These are phyloP conservation scores for Propithecus coquereli DNA, from an alignment of 2,113 vertebrate genomes.

Conservation along the genomic window DNA sequence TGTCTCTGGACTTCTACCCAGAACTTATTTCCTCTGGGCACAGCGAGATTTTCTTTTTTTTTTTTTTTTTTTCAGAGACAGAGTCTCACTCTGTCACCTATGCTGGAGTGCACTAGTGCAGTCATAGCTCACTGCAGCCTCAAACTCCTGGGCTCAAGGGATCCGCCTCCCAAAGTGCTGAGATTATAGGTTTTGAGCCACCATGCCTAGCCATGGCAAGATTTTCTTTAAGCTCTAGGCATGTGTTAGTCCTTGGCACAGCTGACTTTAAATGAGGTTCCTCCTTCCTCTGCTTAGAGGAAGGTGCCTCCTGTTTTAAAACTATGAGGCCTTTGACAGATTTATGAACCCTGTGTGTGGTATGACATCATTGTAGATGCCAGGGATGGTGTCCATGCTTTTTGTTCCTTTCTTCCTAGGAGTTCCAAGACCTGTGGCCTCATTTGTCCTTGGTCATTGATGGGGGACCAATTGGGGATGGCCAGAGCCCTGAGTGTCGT, in stretches of 20 bases:
- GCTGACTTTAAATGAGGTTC: background rate
- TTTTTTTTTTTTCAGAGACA: too few relatives aligned
- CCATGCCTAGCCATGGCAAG: background rate
- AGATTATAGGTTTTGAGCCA: too few relatives aligned
- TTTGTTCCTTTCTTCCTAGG: conserved; percentile 79
- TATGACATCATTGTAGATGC: background rate
- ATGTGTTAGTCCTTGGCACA: background rate
- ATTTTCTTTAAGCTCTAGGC: background rate
- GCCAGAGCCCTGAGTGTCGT: conserved; percentile 86
- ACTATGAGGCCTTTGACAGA: background rate
- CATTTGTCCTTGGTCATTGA: conserved; percentile 91
- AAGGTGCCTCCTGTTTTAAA: background rate
- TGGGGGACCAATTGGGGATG: conserved; percentile 89
- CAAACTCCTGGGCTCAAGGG: too few relatives aligned
- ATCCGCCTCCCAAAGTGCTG: too few relatives aligned
- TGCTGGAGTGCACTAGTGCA: too few relatives aligned
- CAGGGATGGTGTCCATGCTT: background rate
- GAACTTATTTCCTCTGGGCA: background rate
- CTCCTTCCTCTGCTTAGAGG: background rate
- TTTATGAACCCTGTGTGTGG: background rate
- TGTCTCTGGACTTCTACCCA: background rate
- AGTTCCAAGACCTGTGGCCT: conserved; percentile 95
- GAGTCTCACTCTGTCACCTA: too few relatives aligned
- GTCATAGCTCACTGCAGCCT: too few relatives aligned
- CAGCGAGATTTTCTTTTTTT: background rate